These are phyloP conservation scores for Drosophila neonasuta DNA, from an alignment of 2,888 invertebrate genomes.

Conservation along the genomic window DNA sequence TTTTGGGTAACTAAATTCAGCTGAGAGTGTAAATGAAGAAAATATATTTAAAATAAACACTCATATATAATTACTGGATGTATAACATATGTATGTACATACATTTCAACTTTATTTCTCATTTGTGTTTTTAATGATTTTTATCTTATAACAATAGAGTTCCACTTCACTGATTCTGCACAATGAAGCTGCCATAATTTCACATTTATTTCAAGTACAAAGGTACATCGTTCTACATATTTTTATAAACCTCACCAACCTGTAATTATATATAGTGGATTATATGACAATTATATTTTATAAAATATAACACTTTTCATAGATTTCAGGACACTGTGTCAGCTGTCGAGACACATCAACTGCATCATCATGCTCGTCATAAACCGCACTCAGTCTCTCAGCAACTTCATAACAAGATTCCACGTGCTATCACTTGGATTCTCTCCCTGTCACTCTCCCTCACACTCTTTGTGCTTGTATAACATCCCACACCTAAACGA, in stretches of 20 bases:
- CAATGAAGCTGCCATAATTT: not conserved
- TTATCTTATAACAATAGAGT: not conserved
- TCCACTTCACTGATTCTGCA: not conserved
- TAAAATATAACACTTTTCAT: not conserved
- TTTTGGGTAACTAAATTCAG: too few species aligned
- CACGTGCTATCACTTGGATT: conserved; percentile 2
- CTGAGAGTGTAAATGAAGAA: too few species aligned
- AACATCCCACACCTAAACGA: conserved; percentile 18
- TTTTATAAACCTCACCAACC: too few species aligned
- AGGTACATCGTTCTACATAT: too few species aligned
- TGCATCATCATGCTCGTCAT: conserved; percentile 11
- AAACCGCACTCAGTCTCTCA: conserved; percentile 17
- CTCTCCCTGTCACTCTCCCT: not conserved
- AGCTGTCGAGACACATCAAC: conserved; percentile 1
- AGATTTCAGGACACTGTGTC: conserved; percentile 14
- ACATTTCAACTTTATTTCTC: too few species aligned
- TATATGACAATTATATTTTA: too few species aligned
- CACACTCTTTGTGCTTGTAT: not conserved
- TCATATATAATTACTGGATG: too few species aligned
- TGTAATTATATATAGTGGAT: too few species aligned
- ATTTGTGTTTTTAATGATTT: not conserved
- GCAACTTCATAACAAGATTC: conserved; percentile 20
- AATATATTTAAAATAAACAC: too few species aligned
- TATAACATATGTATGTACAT: too few species aligned
- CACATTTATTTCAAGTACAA: not conserved